These are phyloP conservation scores for Parochlus steinenii DNA, from an alignment of 2,888 invertebrate species.

Conservation along the genomic window DNA sequence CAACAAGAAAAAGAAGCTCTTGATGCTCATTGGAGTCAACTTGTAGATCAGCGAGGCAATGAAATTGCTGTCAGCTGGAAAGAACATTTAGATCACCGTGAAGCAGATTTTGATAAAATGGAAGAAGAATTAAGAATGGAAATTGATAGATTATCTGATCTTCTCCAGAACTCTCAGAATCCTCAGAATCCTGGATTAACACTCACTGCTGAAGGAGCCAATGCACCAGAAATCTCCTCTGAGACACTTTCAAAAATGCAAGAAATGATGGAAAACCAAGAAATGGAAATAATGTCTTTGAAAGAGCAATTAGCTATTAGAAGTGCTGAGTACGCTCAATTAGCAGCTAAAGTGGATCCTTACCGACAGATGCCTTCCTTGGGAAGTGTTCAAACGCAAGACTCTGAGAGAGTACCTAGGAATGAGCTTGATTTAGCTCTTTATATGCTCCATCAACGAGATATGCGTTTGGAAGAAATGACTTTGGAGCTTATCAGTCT, in stretches of 20 bases:
- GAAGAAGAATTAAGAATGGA: constrained; percentile 36
- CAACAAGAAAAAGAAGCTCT: constrained; percentile 16
- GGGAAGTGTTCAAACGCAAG: constrained; percentile 10
- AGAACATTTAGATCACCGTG: constrained; percentile 44
- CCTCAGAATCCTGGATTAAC: no score
- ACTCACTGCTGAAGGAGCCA: neutral
- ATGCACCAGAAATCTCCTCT: constrained; percentile 17
- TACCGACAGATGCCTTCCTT: constrained; percentile 17
- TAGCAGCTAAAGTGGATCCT: constrained; percentile 30
- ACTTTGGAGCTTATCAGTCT: constrained; percentile 69
- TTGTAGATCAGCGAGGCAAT: constrained; percentile 46
- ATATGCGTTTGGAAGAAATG: constrained; percentile 72
- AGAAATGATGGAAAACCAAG: constrained; percentile 46
- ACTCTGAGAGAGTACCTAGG: constrained; percentile 27
- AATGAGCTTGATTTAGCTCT: constrained; percentile 63
- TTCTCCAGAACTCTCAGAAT: constrained; percentile 25
- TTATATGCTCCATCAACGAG: constrained; percentile 73
- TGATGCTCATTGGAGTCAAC: constrained; percentile 31
- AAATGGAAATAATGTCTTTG: constrained; percentile 52
- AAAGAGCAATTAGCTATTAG: constrained; percentile 48
- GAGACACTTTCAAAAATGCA: constrained; percentile 25
- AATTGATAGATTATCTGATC: constrained; percentile 32
- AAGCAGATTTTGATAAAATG: constrained; percentile 39
- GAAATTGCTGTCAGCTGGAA: constrained; percentile 57
- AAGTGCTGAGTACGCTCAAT: constrained; percentile 38